phyloP scores from a whole-genome alignment of 2,797 vertebrate species.

The Pelodytes ibericus region DNA sequence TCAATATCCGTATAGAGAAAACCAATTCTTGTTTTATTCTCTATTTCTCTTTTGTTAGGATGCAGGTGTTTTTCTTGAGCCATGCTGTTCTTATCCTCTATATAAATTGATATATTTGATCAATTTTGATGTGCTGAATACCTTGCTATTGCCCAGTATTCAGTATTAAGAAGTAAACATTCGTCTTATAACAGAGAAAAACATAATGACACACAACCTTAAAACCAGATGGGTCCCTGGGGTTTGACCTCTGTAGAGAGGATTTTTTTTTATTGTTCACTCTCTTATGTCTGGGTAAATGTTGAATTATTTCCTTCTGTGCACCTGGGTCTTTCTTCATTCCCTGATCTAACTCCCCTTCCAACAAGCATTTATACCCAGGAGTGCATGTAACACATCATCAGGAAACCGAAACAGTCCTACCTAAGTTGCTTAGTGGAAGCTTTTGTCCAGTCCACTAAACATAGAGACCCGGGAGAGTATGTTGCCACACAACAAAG shows the following conservation, averaged over 20 bases:
- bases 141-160: background rate
- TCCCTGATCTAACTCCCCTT: slow-evolving; percentile 20
- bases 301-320: slow-evolving; percentile 47
- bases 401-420: slow-evolving; percentile 37
- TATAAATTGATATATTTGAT: slow-evolving; percentile 13
- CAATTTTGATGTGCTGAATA: slow-evolving; percentile 6
- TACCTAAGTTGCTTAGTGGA: slow-evolving; percentile 36
- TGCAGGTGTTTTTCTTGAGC: background rate
- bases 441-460: slow-evolving; percentile 51
- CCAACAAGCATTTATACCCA: slow-evolving; percentile 30
- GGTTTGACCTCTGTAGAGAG: slow-evolving; percentile 30
- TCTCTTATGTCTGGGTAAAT: slow-evolving; percentile 36
- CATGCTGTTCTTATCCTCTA: background rate
- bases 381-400: slow-evolving; percentile 42
- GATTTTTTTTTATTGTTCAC: slow-evolving; percentile 39
- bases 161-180: slow-evolving; percentile 26
- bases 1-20: no score
- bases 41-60: slow-evolving; percentile 12
- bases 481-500: slow-evolving; percentile 19
- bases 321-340: slow-evolving; percentile 40
- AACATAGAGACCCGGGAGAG: slow-evolving; percentile 35
- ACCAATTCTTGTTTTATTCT: slow-evolving; percentile 18
- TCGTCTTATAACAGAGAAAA: slow-evolving; percentile 16
- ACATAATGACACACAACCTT: slow-evolving; percentile 15
- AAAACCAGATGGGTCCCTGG: slow-evolving; percentile 44